Base-by-base conservation (phyloP, 2,888 invertebrate species). In the Ennomos fuscantarius region DNA sequence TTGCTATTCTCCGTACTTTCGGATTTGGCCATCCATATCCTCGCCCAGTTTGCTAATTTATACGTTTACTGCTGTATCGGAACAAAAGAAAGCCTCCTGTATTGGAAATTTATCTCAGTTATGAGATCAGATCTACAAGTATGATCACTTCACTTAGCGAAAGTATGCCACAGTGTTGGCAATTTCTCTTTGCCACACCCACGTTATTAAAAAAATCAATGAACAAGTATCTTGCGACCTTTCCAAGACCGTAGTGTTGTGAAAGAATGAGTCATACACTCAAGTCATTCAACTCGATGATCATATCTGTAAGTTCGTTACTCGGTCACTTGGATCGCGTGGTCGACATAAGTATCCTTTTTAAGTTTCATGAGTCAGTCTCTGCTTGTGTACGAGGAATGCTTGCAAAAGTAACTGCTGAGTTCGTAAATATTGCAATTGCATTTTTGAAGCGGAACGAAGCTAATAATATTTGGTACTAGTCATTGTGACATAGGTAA, bases 271-370 rank as follows among this genome's bases (percentile, higher is more conserved):
- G 66, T 87, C 87, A 88, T 61, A 63, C 62, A 32, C 37, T 51
- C 35, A 8, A 87, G 89, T 88, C 89, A 84, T 88, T 88, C 87
- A 87, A 88, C 88, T 74, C 68, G 65, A 58, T 64, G 74, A 78
- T 72, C 66, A 63, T 80, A 77, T 76, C 72, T 79, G 70, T 62
- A 48, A 32, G 53, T 58, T 56, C 15, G 71, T 62, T 65, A 86
- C 81, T 82, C 86, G 85, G 86, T 83, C 86, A 86, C 73, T 82
- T 76, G 80, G 74, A 69, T 72, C 80, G 74, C 71, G 74, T 76
- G 72, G 65, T 68, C 73, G 63, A 70, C 64, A 71, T 62, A 67
- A 70, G 76, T 74, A 78, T 86, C 86, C 86, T 87, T 87, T 84
- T 87, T 82, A 83, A 86, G 79, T 73, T 70, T 69, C 64, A 70